Conservation (phyloP, 2,888 invertebrate genomes). For the Eudasyphora cyanicolor region DNA sequence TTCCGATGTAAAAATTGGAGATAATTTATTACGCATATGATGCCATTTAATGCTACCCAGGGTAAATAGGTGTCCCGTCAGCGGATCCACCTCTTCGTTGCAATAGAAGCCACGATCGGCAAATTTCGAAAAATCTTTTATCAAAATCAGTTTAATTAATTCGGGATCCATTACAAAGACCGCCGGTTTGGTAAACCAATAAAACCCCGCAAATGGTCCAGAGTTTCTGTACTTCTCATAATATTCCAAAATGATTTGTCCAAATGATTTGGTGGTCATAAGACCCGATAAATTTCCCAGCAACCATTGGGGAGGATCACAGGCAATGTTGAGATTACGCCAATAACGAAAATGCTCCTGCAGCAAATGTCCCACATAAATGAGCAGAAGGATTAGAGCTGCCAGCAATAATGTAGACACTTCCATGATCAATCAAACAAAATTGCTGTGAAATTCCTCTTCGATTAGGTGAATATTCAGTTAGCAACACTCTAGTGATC, state of each 20-base stretch:
- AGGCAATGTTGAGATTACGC: conserved; percentile 34
- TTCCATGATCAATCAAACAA: no score
- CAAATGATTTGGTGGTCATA: conserved; percentile 41
- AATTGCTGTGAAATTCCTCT: no score
- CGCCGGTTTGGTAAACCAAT: conserved; percentile 68
- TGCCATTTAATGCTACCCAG: conserved; percentile 79
- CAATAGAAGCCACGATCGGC: conserved; percentile 66
- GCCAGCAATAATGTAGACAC: neutral
- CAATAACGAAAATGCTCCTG: conserved; percentile 44
- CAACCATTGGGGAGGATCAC: conserved; percentile 38
- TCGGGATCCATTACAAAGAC: conserved; percentile 64
- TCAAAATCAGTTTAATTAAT: conserved; percentile 62
- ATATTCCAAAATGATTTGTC: conserved; percentile 61
- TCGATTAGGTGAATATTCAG: no score
- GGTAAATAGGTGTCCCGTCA: conserved; percentile 65
- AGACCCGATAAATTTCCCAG: conserved; percentile 61
- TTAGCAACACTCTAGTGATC: no score
- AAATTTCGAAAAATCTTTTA: conserved; percentile 67
- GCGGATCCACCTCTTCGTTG: conserved; percentile 65
- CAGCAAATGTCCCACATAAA: neutral
- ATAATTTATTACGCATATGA: conserved; percentile 70
- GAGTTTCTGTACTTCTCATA: conserved; percentile 72
- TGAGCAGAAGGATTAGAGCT: neutral
- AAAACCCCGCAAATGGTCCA: conserved; percentile 75
- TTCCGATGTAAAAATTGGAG: conserved; percentile 74